Evolutionary conservation across 37 sponge, comb jelly and placozoan genomes (phyloP), one percentile per base, ranked within the genome.

Genomic region (Ianthella basta): DNA sequence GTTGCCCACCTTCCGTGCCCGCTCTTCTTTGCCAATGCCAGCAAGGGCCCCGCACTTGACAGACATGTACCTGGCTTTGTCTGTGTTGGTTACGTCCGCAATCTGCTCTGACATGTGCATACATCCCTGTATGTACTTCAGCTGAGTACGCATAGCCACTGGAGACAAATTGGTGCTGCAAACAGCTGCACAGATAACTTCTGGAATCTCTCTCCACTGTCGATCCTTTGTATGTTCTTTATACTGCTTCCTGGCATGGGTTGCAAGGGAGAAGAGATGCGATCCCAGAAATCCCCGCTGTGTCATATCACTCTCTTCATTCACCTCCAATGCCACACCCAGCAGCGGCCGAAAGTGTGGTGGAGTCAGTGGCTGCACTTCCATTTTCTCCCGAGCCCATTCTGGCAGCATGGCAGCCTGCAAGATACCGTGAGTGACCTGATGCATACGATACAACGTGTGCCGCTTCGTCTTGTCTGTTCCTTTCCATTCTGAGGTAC

Each of bases 141-240:
- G 16, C 54, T 25, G n/a, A 3, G 37, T 36, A 40, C 14, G 21
- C 24, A 36, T 18, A 4, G 38, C n/a, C 24, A 19, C 38, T 40
- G 53, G 78, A 23, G 78, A 75, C 50, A 75, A 1, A 4, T 2
- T 13, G 13, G 41, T 13, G 50, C 24, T 36, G 41, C 38, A 16
- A 53, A 75, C 54, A 75, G 54, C 44, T 23, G 40, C 25, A 50
- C 37, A 75, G 18, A 75, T 18, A 21, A 75, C 25, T 41, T 75
- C 78, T 19, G 78, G 78, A 41, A 75, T 40, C 44, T 75, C 54
- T n/a, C 25, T 40, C 78, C 78, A 75, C 4, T 75, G 54, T 13
- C 54, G 37, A 0, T 75, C 54, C 20, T 24, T 70, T 40, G 25
- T 23, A 16, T 41, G 41, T 40, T 75, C 54, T 6, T 70, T 35